Evolutionary conservation across 1,140 invertebrate species (phyloP), one percentile per base, ranked within the genome.

Genomic region (Pseudobourletiella spinata): DNA sequence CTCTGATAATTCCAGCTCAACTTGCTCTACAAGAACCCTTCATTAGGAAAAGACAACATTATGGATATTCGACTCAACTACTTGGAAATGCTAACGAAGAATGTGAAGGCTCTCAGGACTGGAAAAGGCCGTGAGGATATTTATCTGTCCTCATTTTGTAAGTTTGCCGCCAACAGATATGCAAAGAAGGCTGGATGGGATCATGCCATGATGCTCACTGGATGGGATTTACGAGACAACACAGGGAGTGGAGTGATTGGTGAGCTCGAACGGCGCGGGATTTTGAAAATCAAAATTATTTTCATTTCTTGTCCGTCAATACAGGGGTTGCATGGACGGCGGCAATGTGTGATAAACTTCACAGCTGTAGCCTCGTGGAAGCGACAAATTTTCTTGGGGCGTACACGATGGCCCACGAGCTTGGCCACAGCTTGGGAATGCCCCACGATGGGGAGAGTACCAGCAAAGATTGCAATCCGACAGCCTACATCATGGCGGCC

Each of bases 141-240:
- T 6, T 61, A 61, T 29, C 39, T 61, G 6, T 22, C 50, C 18
- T 55, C 50, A 20, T 61, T 55, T 25, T 56, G 59, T 24, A 44
- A 3, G 2, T 56, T 42, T 44, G 51, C 50, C 3, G 59, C 25
- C 20, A 43, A 54, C 2, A 61, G 29, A 25, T 28, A 61, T 54
- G 20, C 29, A 26, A 29, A 56, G 2, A 48, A 48, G 16, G 22
- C 16, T 11, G 18, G 16, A 8, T 61, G 59, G 59, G 59, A 61
- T 26, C 59, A 61, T 43, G 59, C 59, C 14, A 43, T 61, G 51
- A 55, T 61, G 51, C n/a, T 61, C 4, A 43, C 51, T 28, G 59
- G 59, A 3, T n/a, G 44, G 28, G 51, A 55, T 18, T 6, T 61
- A 15, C 3, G n/a, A n/a, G 28, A 52, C 26, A 50, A 20, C 18